Evolutionary conservation across 2,888 invertebrate genomes (phyloP).

Genomic region (Plemyria rubiginata): DNA sequence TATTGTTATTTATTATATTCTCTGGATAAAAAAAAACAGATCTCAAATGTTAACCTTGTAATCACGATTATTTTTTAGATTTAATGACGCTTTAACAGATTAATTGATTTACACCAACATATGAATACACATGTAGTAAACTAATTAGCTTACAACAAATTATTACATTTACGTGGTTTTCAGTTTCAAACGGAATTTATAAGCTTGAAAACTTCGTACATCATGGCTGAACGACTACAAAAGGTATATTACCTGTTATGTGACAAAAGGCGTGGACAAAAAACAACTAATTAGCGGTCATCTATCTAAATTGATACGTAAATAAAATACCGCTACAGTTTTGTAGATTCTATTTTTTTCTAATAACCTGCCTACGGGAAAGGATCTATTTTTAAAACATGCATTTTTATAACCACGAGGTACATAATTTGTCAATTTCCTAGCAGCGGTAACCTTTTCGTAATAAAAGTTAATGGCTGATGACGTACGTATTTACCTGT

Average conservation of each 20-base stretch:
- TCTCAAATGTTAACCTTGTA: too few species aligned
- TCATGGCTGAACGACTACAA: too few species aligned
- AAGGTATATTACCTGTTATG: too few species aligned
- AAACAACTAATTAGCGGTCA: neutral
- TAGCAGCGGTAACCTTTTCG: neutral
- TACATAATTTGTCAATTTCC: neutral
- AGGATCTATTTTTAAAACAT: constrained; percentile 2
- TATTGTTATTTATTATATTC: too few species aligned
- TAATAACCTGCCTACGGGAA: neutral
- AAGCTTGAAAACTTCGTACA: too few species aligned
- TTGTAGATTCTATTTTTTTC: neutral
- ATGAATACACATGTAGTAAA: too few species aligned
- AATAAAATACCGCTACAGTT: constrained; percentile 1
- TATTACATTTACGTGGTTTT: too few species aligned
- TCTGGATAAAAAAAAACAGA: too few species aligned
- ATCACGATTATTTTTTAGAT: too few species aligned
- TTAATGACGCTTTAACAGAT: neutral
- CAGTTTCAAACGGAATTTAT: too few species aligned
- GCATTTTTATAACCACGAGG: constrained; percentile 2
- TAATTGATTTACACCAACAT: neutral
- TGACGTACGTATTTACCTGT: neutral
- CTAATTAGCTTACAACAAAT: too few species aligned
- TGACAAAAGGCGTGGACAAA: neutral
- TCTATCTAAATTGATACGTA: neutral
- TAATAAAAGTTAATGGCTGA: constrained; percentile 2